Conservation (phyloP, 2,888 invertebrate genomes). For the Leptarthrus brevirostris region DNA sequence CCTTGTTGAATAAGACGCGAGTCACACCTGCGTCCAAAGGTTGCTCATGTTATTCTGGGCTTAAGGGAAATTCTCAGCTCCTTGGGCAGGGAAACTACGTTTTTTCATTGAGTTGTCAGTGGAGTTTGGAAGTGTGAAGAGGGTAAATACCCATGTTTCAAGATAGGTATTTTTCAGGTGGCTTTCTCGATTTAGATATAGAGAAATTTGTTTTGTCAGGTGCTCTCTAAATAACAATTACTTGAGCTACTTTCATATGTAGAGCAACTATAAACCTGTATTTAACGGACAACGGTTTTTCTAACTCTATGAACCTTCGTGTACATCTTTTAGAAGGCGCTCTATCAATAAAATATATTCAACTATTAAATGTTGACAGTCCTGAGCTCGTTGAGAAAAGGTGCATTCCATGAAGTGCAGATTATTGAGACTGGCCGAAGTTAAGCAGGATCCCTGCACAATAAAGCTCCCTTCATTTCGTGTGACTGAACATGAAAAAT, state of each 20-base stretch:
- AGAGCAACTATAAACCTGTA: slow-evolving; percentile 26
- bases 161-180: slow-evolving; percentile 31
- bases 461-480: slow-evolving; percentile 39
- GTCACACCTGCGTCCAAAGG: slow-evolving; percentile 53
- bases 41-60: slow-evolving; percentile 42
- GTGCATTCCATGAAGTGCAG: background rate
- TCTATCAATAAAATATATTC: too few species aligned
- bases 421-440: background rate
- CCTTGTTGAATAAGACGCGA: slow-evolving; percentile 53
- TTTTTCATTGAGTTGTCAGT: slow-evolving; percentile 45
- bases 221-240: slow-evolving; percentile 1
- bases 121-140: slow-evolving; percentile 10
- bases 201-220: background rate
- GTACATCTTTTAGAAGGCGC: too few species aligned
- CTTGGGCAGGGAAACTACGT: slow-evolving; percentile 21
- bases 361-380: too few species aligned
- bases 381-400: too few species aligned
- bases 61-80: background rate
- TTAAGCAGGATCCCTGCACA: background rate
- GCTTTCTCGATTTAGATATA: background rate
- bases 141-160: slow-evolving; percentile 35
- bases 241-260: slow-evolving; percentile 16
- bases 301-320: too few species aligned
- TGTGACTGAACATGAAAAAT: slow-evolving; percentile 52
- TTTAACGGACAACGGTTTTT: background rate